Base-by-base conservation (phyloP, 2,113 vertebrate genomes). In the Australoheros scitulus region DNA sequence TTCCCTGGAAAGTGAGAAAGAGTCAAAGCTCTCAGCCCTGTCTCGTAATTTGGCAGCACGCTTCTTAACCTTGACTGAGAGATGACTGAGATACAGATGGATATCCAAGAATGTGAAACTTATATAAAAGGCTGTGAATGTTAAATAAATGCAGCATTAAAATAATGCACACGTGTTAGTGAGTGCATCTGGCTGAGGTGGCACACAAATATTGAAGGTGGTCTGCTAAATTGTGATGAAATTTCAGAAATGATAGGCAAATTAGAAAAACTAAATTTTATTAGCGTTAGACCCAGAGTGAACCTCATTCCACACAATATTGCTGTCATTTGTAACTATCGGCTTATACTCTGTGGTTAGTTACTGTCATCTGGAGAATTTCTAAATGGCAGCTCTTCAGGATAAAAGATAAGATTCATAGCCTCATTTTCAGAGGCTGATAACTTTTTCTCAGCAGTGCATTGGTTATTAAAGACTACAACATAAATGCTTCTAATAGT, bases 1-100 rank as follows among this genome's bases (percentile, higher is more conserved):
- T 80, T 76, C 68, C 78, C 41, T 89, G 85, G 47, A 89, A 87
- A 41, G 20, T 74, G 76, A 59, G 50, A 82, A 57, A 91, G 77
- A 91, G 91, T 95, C 95, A 94, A 87, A 88, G 94, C 93, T 94
- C 92, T 95, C 84, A 59, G 84, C 92, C 92, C 86, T 3, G 86
- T 93, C 92, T 96, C 94, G 79, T 93, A 95, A 95, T 95, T 93
- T 94, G 90, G 88, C 91, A 91, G 60, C 26, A 17, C 34, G 13
- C 58, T 75, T 90, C 79, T 68, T 72, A 88, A 70, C 57, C 70
- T 89, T 87, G 74, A 90, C 65, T 76, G 58, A 82, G 24, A 65
- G 52, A 70, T 52, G 43, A 52, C 65, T 72, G 26, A 72, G 26
- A 78, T 56, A 82, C 43, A 56, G 80, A 91, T 79, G 79, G 65